Base-by-base conservation (phyloP, 2,113 vertebrate genomes). In the Nansenia antarctica region DNA sequence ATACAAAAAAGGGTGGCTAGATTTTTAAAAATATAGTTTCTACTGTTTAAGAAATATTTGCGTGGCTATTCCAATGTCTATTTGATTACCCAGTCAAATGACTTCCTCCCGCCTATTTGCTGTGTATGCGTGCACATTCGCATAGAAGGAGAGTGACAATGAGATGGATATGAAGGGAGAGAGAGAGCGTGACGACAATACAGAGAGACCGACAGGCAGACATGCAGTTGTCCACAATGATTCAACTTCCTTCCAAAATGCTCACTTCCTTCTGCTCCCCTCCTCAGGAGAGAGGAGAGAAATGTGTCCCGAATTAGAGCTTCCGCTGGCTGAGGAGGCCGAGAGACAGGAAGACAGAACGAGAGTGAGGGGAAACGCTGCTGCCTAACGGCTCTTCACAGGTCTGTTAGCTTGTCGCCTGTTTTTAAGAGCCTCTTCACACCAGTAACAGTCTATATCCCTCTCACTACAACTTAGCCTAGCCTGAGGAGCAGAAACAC, bases 231-330 rank as follows among this genome's bases (percentile, higher is more conserved):
- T n/a, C n/a, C n/a, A 70, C 76, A 85, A 87, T 89, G 90, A 92
- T 89, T 91, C 90, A 90, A 86, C 83, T 86, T 87, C 79, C 85
- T 84, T 77, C 76, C 71, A 30, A 83, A 79, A 78, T 68, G 83
- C 82, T 89, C 73, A 81, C 86, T 92, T 91, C 91, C 90, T 90
- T 62, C 65, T 75, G 77, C 68, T 65, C 57, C n/a, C n/a, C 74
- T 81, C 74, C 78, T 86, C 85, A 72, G 65, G 73, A 69, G 70
- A 87, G 71, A 67, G 18, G 81, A 39, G 68, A 89, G 81, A 90
- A 92, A 92, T 92, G 87, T 91, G 88, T 79, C 85, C 88, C 80
- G 82, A 90, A 90, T 91, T 89, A 91, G 87, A 86, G 81, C 87
- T 89, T 92, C 87, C 91, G 83, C 82, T 90, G n/a, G 1, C 80